Evolutionary conservation across 1,140 invertebrate species (phyloP), one percentile per base, ranked within the genome.

Genomic region (Batillaria attramentaria): DNA sequence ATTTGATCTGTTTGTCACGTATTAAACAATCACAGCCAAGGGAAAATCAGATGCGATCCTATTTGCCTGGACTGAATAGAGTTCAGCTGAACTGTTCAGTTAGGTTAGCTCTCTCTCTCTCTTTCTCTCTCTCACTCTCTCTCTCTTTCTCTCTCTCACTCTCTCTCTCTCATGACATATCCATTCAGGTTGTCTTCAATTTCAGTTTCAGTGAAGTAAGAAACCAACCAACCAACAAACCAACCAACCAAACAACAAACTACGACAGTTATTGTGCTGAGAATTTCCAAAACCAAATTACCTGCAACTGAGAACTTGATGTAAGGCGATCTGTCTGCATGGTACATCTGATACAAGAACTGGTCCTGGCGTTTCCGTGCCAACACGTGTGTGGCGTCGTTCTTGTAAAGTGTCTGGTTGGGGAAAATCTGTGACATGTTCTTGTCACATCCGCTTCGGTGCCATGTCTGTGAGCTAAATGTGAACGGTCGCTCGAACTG

Each of bases 401-500:
- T 57, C 31, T 54, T 80, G 72, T 87, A 84, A 16, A 87, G 37
- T 1, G 79, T 80, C 81, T 89, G 88, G 43, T 83, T 83, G 28
- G 85, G 85, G 68, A 82, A 85, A 70, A 88, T 82, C 68, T 83
- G 65, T 10, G 84, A 84, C 57, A 87, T 77, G 72, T 88, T 86
- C 77, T 89, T 89, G n/a, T 77, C 31, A 68, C 88, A 89, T 0
- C 82, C 83, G 69, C 79, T 82, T 20, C 79, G 79, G 72, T 78
- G 72, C 84, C 86, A 89, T 2, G 82, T 83, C 2, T 80, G 76
- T 3, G 87, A 83, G 69, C 88, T 89, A 79, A 87, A 89, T n/a
- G 77, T 73, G 78, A 89, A 89, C 35, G 87, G 87, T 2, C 78
- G 50, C 60, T 85, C 81, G 60, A 89, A 85, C 85, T 88, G 88